A percentile compares a stretch with the other conserved stretches of the same genome.
These are phyloP conservation scores for Phalloptychus januarius DNA, from an alignment of 2,797 vertebrate genomes.

Conservation along the genomic window DNA sequence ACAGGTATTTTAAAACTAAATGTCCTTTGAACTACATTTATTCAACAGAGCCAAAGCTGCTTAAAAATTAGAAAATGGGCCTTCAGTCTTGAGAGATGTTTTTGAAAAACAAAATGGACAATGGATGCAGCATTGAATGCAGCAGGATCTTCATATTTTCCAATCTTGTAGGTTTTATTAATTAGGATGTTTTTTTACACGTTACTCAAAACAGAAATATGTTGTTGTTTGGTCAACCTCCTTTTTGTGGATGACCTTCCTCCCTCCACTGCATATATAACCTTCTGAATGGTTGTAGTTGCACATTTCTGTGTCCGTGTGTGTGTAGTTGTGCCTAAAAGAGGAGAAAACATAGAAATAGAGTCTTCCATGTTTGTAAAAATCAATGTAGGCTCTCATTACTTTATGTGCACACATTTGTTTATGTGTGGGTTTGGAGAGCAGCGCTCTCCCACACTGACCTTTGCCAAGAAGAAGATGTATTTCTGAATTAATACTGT, in stretches of 20 bases:
- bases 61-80: background rate
- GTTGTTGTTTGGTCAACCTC: slow-evolving; percentile 32
- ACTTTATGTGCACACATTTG: slow-evolving; percentile 53
- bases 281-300: slow-evolving; percentile 25
- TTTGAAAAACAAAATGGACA: background rate
- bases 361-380: slow-evolving; percentile 23
- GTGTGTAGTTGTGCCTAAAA: slow-evolving; percentile 9
- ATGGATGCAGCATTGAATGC: background rate
- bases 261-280: slow-evolving; percentile 16
- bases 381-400: slow-evolving; percentile 38
- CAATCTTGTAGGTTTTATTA: background rate
- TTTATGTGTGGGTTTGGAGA: slow-evolving; percentile 70
- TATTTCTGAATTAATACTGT: slow-evolving; percentile 54
- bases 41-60: background rate
- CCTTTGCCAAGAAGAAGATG: slow-evolving; percentile 47
- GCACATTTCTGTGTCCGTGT: slow-evolving; percentile 17
- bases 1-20: background rate
- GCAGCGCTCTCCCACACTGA: slow-evolving; percentile 51
- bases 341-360: background rate
- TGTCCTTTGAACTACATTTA: background rate
- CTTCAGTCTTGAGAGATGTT: background rate
- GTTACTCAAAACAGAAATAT: background rate
- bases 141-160: background rate
- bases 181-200: background rate
- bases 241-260: slow-evolving; percentile 22